Evolutionary conservation across 2,113 vertebrate species (phyloP).

Genomic region (Enhydra lutris): DNA sequence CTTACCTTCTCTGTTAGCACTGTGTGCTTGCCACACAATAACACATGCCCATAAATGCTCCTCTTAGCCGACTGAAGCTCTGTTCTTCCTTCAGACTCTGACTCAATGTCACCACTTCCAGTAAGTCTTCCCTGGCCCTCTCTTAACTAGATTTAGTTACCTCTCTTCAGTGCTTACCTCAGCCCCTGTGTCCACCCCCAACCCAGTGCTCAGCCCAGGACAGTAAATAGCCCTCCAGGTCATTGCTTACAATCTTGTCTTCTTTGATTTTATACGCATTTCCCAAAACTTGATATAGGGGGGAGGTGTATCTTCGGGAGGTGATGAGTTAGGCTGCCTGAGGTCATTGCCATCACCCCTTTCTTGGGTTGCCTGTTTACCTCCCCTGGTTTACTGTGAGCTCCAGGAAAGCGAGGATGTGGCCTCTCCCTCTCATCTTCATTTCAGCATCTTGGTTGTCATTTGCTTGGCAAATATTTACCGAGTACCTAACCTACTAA

Average conservation of each 20-base stretch:
- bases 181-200: background rate
- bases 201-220: background rate
- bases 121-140: background rate
- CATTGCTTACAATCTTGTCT: background rate
- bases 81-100: background rate
- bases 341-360: background rate
- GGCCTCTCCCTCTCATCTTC: background rate
- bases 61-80: background rate
- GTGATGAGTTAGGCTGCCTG: background rate
- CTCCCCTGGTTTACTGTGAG: background rate
- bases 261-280: constrained; percentile 17
- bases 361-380: background rate
- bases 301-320: background rate
- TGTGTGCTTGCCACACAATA: background rate
- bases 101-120: background rate
- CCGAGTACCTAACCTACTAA: background rate
- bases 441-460: background rate
- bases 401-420: background rate
- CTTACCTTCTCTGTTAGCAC: background rate
- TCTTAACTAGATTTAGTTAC: background rate
- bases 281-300: background rate
- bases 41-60: background rate
- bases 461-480: background rate
- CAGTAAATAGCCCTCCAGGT: background rate
- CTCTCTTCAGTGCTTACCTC: background rate